phyloP scores from a whole-genome alignment of 2,113 vertebrate genomes.

The Galeopterus variegatus region DNA sequence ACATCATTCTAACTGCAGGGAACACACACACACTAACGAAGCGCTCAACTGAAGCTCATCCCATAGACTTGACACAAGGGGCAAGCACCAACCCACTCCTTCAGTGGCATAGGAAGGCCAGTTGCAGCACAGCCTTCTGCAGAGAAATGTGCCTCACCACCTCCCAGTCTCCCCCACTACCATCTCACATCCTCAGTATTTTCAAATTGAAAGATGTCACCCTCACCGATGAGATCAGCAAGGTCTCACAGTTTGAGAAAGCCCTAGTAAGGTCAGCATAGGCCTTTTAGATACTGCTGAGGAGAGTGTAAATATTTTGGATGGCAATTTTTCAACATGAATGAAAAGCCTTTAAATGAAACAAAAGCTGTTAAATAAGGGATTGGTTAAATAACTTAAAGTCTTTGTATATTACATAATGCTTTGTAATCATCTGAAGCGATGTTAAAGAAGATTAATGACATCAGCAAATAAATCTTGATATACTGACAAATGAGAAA shows the following conservation, averaged over 20 bases:
- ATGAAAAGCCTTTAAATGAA: not conserved
- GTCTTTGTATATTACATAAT: not conserved
- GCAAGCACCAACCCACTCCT: not conserved
- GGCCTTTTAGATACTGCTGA: not conserved
- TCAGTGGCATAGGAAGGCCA: no score
- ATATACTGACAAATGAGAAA: not conserved
- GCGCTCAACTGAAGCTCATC: not conserved
- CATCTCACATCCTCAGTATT: not conserved
- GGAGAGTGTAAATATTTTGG: not conserved
- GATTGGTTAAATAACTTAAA: not conserved
- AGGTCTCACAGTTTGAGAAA: not conserved
- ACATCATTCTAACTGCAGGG: not conserved
- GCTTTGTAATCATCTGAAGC: not conserved
- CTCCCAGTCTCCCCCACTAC: not conserved
- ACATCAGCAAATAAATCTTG: not conserved
- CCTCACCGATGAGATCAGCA: not conserved
- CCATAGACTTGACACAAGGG: not conserved
- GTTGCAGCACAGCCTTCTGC: not conserved
- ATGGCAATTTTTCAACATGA: not conserved
- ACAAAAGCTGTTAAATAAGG: not conserved
- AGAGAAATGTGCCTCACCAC: not conserved
- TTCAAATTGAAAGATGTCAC: not conserved
- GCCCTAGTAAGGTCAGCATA: not conserved
- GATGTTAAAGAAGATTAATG: not conserved
- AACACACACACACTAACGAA: rapidly evolving